Conservation (phyloP, 2,888 invertebrate species). For the Brachyptera risi region DNA sequence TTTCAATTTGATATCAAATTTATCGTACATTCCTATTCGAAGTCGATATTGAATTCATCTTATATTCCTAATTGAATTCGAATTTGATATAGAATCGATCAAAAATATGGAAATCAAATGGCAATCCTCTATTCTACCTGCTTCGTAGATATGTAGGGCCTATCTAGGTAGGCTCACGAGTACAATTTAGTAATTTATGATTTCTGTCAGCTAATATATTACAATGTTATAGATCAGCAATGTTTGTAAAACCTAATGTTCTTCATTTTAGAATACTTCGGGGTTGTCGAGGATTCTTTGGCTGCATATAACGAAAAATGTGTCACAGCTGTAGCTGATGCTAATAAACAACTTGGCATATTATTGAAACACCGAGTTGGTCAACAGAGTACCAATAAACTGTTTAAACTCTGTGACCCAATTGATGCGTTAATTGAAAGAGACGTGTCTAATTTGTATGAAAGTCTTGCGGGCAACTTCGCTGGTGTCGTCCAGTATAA, state of each 20-base stretch:
- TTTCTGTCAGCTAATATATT: too few species aligned
- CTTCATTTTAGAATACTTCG: constrained; percentile 65
- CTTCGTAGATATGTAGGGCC: too few species aligned
- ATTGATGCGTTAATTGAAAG: constrained; percentile 59
- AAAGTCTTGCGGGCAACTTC: constrained; percentile 78
- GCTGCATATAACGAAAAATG: constrained; percentile 65
- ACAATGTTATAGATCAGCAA: too few species aligned
- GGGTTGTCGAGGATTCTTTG: constrained; percentile 74
- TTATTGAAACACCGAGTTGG: constrained; percentile 60
- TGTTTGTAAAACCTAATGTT: too few species aligned
- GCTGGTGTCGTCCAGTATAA: constrained; percentile 93
- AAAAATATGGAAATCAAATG: not conserved
- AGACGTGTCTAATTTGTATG: constrained; percentile 61
- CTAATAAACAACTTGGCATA: constrained; percentile 61
- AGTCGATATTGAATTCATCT: not conserved
- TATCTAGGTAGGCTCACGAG: too few species aligned
- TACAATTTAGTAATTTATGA: too few species aligned
- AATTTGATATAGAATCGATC: too few species aligned
- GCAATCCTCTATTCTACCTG: too few species aligned
- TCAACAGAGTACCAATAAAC: constrained; percentile 59
- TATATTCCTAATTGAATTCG: not conserved
- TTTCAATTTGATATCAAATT: too few species aligned
- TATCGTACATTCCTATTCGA: too few species aligned
- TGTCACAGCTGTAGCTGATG: constrained; percentile 58
- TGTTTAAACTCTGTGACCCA: constrained; percentile 73